Evolutionary conservation across 2,888 invertebrate species (phyloP).

Genomic region (Cheilosia impressa): DNA sequence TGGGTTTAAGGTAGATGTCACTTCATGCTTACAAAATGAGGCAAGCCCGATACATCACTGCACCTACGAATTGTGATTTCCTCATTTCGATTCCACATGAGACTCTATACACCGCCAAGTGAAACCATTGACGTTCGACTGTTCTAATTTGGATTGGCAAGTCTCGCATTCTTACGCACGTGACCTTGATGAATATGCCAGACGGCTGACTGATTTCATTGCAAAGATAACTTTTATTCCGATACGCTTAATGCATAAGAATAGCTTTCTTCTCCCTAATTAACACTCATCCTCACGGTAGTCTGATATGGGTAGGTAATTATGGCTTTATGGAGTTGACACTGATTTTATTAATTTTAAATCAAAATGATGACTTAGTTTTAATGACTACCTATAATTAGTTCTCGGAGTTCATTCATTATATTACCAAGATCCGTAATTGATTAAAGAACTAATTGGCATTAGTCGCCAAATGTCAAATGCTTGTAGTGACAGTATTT

Average conservation of each 20-base stretch:
- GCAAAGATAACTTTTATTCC: conserved; percentile 9
- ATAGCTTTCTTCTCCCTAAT: conserved; percentile 29
- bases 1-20: no score
- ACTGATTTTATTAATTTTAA: background rate
- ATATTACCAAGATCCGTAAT: no score
- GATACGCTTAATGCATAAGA: conserved; percentile 54
- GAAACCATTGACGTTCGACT: conserved; percentile 4
- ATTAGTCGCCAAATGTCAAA: no score
- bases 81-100: background rate
- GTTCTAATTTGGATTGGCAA: conserved; percentile 13
- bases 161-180: conserved; percentile 23
- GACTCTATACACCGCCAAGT: background rate
- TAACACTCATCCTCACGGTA: conserved; percentile 12
- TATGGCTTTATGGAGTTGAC: conserved; percentile 2
- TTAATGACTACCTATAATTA: no score
- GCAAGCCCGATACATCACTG: no score
- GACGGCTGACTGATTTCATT: conserved; percentile 25
- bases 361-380: background rate
- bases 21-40: no score
- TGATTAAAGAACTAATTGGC: no score
- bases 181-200: conserved; percentile 27
- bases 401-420: no score
- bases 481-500: no score
- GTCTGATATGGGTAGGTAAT: background rate
- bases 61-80: background rate